Evolutionary conservation across 2,113 vertebrate genomes (phyloP).

Genomic region (Cryptoleucopteryx plumbea): DNA sequence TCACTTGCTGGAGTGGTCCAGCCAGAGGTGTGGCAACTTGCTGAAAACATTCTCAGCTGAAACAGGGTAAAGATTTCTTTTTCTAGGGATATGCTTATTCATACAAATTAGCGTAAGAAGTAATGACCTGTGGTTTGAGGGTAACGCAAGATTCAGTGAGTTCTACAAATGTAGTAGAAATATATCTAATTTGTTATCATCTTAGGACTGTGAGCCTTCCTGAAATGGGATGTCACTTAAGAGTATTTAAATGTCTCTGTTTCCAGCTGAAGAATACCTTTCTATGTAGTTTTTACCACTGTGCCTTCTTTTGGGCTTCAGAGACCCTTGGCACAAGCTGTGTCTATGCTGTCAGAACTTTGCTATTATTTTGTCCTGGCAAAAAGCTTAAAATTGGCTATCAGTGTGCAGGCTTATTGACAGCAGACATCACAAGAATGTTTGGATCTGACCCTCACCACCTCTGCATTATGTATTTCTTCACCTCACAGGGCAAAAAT

Average conservation of each 20-base stretch:
- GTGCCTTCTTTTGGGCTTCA: not conserved
- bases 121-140: not conserved
- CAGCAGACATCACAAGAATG: not conserved
- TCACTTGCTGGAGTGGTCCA: not conserved
- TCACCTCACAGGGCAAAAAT: not conserved
- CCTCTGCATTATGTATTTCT: not conserved
- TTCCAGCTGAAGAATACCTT: not conserved
- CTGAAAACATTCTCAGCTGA: not conserved
- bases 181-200: not conserved
- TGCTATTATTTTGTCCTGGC: not conserved
- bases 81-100: not conserved
- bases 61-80: not conserved
- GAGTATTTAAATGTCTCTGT: not conserved
- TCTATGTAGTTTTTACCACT: not conserved
- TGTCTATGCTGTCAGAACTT: not conserved
- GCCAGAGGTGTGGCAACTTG: not conserved
- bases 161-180: not conserved
- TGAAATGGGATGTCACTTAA: not conserved
- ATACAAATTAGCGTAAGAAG: not conserved
- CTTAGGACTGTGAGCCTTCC: not conserved
- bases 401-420: not conserved
- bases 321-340: not conserved
- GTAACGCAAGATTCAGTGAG: not conserved
- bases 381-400: not conserved
- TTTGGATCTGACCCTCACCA: not conserved